Evolutionary conservation across 2,888 invertebrate species (phyloP).

Genomic region (Julus scanicus): DNA sequence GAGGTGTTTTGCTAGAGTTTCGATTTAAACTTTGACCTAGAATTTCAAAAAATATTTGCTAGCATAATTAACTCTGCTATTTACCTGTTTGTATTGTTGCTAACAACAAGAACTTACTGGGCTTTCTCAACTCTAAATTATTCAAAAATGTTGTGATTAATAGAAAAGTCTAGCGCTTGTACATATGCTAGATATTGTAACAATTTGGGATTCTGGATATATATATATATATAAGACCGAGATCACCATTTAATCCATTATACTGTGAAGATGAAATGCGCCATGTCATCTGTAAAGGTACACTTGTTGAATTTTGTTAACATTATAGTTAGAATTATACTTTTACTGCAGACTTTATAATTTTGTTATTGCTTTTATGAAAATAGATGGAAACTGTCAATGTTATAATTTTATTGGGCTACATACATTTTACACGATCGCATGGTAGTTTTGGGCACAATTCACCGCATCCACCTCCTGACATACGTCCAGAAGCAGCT

Average conservation of each 20-base stretch:
- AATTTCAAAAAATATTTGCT: background rate
- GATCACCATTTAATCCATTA: background rate
- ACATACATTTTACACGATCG: background rate
- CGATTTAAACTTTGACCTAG: background rate
- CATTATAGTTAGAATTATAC: background rate
- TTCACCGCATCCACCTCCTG: no score
- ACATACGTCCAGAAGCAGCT: background rate
- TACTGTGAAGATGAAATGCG: background rate
- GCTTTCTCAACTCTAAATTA: background rate
- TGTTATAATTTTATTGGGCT: background rate
- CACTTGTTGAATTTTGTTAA: background rate
- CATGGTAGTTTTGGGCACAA: no score
- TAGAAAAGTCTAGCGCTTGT: background rate
- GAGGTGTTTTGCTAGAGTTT: background rate
- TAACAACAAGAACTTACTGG: background rate
- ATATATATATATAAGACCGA: no score
- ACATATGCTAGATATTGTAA: background rate
- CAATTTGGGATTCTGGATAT: background rate
- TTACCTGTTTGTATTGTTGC: background rate
- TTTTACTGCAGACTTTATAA: background rate
- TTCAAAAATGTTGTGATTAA: background rate
- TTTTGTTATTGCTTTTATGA: background rate
- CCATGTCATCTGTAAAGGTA: background rate
- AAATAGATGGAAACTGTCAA: background rate
- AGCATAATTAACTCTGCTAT: background rate